These are phyloP conservation scores for chimpanzee (Pan troglodytes) DNA, from an alignment of 2,113 vertebrate species.

Conservation along the genomic window NHGRI_mPanTro3-v2.1_pri NC_072412.2:66550501-66551000, in stretches of 20 bases:
- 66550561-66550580: neutral
- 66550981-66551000: neutral
- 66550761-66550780: neutral
- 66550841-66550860: neutral
- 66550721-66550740: neutral
- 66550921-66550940: neutral
- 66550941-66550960: neutral
- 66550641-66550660: neutral
- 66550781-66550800: neutral
- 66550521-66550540: neutral
- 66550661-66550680: neutral
- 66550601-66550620: neutral
- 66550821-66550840: neutral
- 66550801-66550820: neutral
- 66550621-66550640: neutral
- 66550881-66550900: neutral
- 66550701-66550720: neutral
- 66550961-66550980: neutral
- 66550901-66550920: neutral
- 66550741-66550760: neutral
- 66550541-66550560: neutral
- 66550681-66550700: neutral
- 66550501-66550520: neutral
- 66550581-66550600: neutral
- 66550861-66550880: neutral